Conservation (phyloP, 2,888 invertebrate species). For the Apamea epomidion region DNA sequence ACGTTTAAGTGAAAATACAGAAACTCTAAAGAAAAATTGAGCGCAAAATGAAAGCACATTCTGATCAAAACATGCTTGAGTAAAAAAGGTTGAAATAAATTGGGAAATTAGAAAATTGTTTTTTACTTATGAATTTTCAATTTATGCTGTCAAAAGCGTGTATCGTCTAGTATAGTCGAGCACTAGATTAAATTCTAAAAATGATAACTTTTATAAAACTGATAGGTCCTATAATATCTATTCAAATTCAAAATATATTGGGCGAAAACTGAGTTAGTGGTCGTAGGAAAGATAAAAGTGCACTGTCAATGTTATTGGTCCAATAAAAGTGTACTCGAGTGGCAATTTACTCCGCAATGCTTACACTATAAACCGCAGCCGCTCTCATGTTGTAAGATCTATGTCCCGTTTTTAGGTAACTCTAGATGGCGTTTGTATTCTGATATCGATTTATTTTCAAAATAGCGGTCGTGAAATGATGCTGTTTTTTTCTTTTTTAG, state of each 20-base stretch:
- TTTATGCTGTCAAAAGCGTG: background rate
- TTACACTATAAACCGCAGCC: conserved; percentile 24
- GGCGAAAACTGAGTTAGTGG: background rate
- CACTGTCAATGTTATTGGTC: conserved; percentile 41
- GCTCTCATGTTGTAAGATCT: conserved; percentile 25
- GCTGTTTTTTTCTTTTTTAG: background rate
- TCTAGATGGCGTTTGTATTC: conserved; percentile 8
- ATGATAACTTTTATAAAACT: background rate
- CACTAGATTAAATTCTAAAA: background rate
- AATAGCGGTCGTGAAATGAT: background rate
- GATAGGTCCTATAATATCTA: background rate
- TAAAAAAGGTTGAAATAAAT: background rate
- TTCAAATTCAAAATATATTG: background rate
- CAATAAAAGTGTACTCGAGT: conserved; percentile 32
- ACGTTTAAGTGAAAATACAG: background rate
- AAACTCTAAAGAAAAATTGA: background rate
- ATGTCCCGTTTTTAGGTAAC: conserved; percentile 17
- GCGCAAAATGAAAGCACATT: conserved; percentile 13
- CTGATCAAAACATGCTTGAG: conserved; percentile 7
- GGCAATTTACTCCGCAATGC: conserved; percentile 44
- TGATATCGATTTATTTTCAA: conserved; percentile 24
- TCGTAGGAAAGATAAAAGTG: conserved; percentile 21
- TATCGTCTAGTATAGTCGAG: background rate
- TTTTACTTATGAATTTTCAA: conserved; percentile 1
- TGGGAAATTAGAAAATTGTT: background rate